phyloP scores from a whole-genome alignment of 2,113 vertebrate species.

The Cardinalis cardinalis region DNA sequence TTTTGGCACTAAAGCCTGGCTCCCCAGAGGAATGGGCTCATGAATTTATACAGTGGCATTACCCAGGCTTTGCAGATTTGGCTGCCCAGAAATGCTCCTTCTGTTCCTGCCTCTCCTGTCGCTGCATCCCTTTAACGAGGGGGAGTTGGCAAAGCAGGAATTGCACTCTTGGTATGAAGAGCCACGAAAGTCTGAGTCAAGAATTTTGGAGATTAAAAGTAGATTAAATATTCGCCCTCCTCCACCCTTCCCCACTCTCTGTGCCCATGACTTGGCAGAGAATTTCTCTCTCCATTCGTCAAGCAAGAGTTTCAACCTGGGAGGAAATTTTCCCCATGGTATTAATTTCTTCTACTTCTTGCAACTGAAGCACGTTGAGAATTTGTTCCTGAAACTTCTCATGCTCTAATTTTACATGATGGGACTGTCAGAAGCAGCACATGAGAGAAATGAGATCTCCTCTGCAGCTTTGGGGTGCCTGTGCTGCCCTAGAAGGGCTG shows the following conservation, averaged over 20 bases:
- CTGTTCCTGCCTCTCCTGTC: conserved; percentile 10
- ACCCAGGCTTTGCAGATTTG: background rate
- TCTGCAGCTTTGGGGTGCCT: background rate
- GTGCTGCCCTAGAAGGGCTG: background rate
- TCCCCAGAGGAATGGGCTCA: conserved; percentile 47
- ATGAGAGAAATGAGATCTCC: background rate
- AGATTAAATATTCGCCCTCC: background rate
- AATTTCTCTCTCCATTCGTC: background rate
- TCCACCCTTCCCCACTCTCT: background rate
- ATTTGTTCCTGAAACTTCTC: conserved; percentile 61
- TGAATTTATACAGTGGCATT: conserved; percentile 58
- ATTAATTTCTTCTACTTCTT: conserved; percentile 57
- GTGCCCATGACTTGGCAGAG: background rate
- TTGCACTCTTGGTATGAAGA: background rate
- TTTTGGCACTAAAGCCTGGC: conserved; percentile 1
- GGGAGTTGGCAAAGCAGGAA: background rate
- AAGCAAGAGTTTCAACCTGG: conserved; percentile 9
- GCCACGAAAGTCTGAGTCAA: background rate
- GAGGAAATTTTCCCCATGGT: conserved; percentile 56
- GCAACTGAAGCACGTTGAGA: conserved; percentile 10
- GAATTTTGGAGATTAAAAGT: background rate
- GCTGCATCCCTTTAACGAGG: background rate
- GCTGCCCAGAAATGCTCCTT: conserved; percentile 16
- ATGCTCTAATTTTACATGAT: conserved; percentile 52
- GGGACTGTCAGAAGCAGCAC: background rate